Base-by-base conservation (phyloP, 2,113 vertebrate species). In the Toxotes jaculatrix region DNA sequence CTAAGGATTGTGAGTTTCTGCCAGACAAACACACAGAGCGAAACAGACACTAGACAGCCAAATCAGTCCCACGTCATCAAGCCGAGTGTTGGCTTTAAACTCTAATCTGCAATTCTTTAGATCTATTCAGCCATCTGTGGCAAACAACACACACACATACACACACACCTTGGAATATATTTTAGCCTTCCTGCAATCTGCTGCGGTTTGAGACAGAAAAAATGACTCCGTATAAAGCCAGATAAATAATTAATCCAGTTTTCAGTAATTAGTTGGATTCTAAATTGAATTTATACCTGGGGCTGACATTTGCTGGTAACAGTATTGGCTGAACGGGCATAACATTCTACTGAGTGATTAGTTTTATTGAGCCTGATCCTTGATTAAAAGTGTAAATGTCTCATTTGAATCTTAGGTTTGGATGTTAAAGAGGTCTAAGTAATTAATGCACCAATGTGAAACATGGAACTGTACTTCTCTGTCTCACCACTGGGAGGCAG, bases 401-500 rank as follows among this genome's bases (percentile, higher is more conserved):
- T 84, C 61, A 61, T 74, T 62, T 84, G 64, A 84, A 67, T 83
- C 17, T 68, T 12, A 13, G 60, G 23, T 67, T 45, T 47, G 4
- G 59, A 80, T 14, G 27, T 45, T 61, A 19, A 19, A 64, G 57
- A 70, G n/a, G 42, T 3, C 65, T 40, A 4, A 1, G 0, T 36
- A 27, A 69, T 61, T 7, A 79, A 77, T 47, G n/a, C 69, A 63
- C 4, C 40, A 60, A 16, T n/a, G 42, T 60, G 43, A 8, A 19
- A n/a, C 16, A 47, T 2, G 21, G 3, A 40, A 1, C 17, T 82
- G 63, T 34, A 79, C 3, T 66, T 80, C 32, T 55, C 6, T 0
- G 1, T 71, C 72, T 19, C 57, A 60, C 74, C 92, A 92, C 89
- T 66, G 1, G 86, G 82, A 21, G 90, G 86, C 86, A 87, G 77